phyloP scores from a whole-genome alignment of 1,140 invertebrate species.

The Bombus impatiens region DNA sequence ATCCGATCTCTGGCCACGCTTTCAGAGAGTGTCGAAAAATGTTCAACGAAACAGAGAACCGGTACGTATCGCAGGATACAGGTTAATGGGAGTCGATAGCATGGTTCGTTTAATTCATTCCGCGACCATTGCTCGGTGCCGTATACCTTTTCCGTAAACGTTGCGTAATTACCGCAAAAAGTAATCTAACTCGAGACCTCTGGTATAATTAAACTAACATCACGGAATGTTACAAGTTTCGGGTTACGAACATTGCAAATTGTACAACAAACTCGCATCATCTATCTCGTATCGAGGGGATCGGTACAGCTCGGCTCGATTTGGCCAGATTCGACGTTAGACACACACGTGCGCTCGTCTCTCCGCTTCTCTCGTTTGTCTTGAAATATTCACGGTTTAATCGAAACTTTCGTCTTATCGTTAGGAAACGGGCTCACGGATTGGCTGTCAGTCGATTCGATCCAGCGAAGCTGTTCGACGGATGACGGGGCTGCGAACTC shows the following conservation, averaged over 20 bases:
- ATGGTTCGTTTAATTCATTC: background rate
- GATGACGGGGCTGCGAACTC: background rate
- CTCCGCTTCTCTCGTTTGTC: slow-evolving; percentile 18
- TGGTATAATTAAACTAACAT: no score
- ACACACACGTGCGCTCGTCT: background rate
- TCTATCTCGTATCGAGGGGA: slow-evolving; percentile 39
- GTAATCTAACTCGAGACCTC: no score
- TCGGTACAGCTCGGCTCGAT: background rate
- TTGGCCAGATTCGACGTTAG: background rate
- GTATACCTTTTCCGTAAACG: background rate
- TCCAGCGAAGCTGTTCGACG: slow-evolving; percentile 22
- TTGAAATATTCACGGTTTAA: slow-evolving; percentile 72
- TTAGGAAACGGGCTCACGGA: slow-evolving; percentile 40
- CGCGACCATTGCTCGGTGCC: background rate
- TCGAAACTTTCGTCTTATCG: slow-evolving; percentile 71
- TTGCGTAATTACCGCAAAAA: background rate
- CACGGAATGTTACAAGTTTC: no score
- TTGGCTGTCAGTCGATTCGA: slow-evolving; percentile 44
- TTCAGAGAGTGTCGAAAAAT: background rate
- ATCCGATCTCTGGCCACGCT: background rate
- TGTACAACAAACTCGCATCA: slow-evolving; percentile 57
- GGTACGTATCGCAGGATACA: rapidly evolving
- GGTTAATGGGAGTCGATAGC: background rate
- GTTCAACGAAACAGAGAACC: background rate
- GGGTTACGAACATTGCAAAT: no score